phyloP scores from a whole-genome alignment of 2,113 vertebrate species.

The Heliornis fulica region DNA sequence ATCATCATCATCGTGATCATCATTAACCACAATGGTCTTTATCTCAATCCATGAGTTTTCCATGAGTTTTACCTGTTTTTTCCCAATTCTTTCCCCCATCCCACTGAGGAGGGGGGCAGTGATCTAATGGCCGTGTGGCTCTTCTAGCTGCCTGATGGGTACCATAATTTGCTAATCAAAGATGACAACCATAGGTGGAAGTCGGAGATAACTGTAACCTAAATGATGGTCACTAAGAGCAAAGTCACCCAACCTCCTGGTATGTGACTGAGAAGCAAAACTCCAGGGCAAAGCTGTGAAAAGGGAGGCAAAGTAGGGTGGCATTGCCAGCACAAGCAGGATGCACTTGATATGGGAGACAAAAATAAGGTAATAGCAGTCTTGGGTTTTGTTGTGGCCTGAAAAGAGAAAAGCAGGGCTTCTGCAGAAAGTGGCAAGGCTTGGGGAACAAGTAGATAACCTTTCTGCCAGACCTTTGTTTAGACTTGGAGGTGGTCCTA shows the following conservation, averaged over 20 bases:
- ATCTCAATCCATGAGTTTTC: too few relatives aligned
- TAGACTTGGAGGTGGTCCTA: slow-evolving; percentile 27
- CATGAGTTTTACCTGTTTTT: too few relatives aligned
- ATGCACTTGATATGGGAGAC: background rate
- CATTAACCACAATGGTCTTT: too few relatives aligned
- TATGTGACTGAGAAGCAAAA: background rate
- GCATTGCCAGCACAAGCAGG: background rate
- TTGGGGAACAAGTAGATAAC: background rate
- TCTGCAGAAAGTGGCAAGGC: background rate
- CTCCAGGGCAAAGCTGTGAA: background rate
- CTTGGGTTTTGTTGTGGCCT: background rate
- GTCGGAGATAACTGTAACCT: background rate
- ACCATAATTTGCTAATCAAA: background rate
- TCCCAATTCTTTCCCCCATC: too few relatives aligned
- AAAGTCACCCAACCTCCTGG: background rate
- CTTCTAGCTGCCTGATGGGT: too few relatives aligned
- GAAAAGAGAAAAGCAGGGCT: background rate
- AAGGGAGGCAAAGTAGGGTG: background rate
- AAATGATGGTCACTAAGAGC: background rate
- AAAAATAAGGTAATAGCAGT: background rate
- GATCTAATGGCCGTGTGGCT: too few relatives aligned
- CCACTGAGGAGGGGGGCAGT: too few relatives aligned
- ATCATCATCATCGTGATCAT: too few relatives aligned
- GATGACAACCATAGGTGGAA: background rate
- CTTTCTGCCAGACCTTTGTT: slow-evolving; percentile 9